Evolutionary conservation across 2,888 invertebrate species (phyloP).

Genomic region (Mimas tiliae): DNA sequence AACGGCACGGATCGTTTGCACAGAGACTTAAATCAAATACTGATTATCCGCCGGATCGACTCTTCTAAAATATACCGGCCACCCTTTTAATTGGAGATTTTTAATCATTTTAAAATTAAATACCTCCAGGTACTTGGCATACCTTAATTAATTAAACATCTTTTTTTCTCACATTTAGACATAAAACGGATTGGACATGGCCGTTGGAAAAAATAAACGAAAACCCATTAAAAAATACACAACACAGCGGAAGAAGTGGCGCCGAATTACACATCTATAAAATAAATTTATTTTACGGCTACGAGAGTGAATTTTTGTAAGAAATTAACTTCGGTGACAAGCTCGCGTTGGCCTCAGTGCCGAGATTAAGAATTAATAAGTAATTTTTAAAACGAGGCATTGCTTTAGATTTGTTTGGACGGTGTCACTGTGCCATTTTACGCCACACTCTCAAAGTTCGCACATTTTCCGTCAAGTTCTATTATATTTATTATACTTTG

Average conservation of each 20-base stretch:
- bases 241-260: neutral
- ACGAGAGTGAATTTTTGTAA: slow-evolving; percentile 7
- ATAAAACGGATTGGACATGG: slow-evolving; percentile 2
- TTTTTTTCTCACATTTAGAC: slow-evolving; percentile 39
- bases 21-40: slow-evolving; percentile 37
- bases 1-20: slow-evolving; percentile 34
- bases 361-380: slow-evolving; percentile 43
- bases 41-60: slow-evolving; percentile 30
- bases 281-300: slow-evolving; percentile 31
- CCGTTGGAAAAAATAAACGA: neutral
- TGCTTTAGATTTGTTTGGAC: slow-evolving; percentile 31
- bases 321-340: slow-evolving; percentile 37
- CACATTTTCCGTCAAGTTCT: neutral
- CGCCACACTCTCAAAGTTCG: neutral
- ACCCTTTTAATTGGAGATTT: slow-evolving; percentile 50
- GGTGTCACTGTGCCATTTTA: slow-evolving; percentile 7
- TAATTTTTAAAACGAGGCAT: slow-evolving; percentile 40
- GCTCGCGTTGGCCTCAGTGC: slow-evolving; percentile 33
- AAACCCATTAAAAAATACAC: slow-evolving; percentile 16
- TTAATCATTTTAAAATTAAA: slow-evolving; percentile 50
- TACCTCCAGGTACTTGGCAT: slow-evolving; percentile 39
- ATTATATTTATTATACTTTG: neutral
- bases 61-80: slow-evolving; percentile 18
- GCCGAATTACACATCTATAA: slow-evolving; percentile 33
- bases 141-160: slow-evolving; percentile 49